Base-by-base conservation (phyloP, 2,888 invertebrate species). In the Allolobophora icterica region DNA sequence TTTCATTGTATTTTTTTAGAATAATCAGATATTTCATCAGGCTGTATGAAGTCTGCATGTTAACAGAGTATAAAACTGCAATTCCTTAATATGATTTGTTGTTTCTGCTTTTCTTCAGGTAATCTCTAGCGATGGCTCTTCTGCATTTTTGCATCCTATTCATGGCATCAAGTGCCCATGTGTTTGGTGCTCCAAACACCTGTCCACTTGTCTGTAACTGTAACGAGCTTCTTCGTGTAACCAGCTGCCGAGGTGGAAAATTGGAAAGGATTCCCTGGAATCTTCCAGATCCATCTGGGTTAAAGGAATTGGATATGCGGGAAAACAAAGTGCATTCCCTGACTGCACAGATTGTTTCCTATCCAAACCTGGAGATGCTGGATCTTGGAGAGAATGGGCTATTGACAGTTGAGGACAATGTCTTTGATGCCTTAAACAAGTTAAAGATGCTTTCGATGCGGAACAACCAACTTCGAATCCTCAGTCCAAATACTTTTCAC, bases 341-440 rank as follows among this genome's bases (percentile, higher is more conserved):
- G 33, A 91, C 89, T 13, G 42, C 90, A 5, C 83, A 89, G 30
- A 89, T 91, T 11, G 91, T 92, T 45, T 90, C 90, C n/a, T 92
- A 91, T 84, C 42, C 42, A 33, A 92, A 92, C 84, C 58, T 92
- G 21, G 91, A 91, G 58, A 40, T 90, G 8, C 42, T 92, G 35
- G 91, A 92, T 90, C 90, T 92, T 34, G 91, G 92, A 83, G 58
- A 89, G n/a, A 92, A 92, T 90, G 38, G 52, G 11, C 52, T 92
- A 8, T 35, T 90, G 17, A n/a, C 30, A 38, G 90, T 92, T 52
- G 90, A 89, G 21, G 91, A 89, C 21, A 52, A 90, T 45, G 90
- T 91, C 34, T 45, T 92, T 71, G 90, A 83, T 21, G 84, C 34
- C 35, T 35, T 91, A n/a, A 91, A 89, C 19, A 52, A 84, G 30